Percentiles rank a stretch among this genome's conserved stretches.
phyloP scores from a whole-genome alignment of 2,797 vertebrate genomes.

The Enteromius fasciolatus region DNA sequence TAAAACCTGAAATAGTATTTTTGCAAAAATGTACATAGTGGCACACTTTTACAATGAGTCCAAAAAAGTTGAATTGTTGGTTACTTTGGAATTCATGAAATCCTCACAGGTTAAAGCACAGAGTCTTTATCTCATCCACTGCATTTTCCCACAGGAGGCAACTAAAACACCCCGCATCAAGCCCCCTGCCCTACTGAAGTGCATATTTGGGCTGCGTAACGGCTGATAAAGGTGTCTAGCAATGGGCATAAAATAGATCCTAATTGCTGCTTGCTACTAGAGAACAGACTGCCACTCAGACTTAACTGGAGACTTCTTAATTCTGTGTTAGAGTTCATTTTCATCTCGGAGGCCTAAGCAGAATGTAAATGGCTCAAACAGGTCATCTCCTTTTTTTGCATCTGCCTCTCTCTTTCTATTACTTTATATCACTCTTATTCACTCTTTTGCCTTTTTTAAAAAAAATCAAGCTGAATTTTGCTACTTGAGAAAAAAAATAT shows the following conservation, averaged over 20 bases:
- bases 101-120: not conserved
- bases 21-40: not conserved
- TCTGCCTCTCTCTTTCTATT: slow-evolving; percentile 18
- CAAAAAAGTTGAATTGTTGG: slow-evolving; percentile 1
- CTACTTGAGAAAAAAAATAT: not conserved
- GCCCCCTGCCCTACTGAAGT: slow-evolving; percentile 30
- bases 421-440: not conserved
- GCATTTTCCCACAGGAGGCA: slow-evolving; percentile 32
- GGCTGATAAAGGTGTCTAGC: slow-evolving; percentile 56
- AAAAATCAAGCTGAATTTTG: not conserved
- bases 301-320: slow-evolving; percentile 63
- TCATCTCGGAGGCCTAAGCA: slow-evolving; percentile 58
- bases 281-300: slow-evolving; percentile 63
- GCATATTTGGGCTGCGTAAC: slow-evolving; percentile 50
- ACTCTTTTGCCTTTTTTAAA: slow-evolving; percentile 3
- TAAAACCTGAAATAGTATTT: not conserved
- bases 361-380: slow-evolving; percentile 67
- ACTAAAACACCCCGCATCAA: slow-evolving; percentile 47
- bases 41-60: not conserved
- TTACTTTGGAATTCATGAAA: slow-evolving; percentile 27
- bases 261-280: slow-evolving; percentile 66
- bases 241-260: slow-evolving; percentile 63
- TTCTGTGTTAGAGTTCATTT: slow-evolving; percentile 64
- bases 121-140: slow-evolving; percentile 25
- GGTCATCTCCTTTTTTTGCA: slow-evolving; percentile 13